These are phyloP conservation scores for Pelvicachromis taeniatus DNA, from an alignment of 2,113 vertebrate species.

Conservation along the genomic window DNA sequence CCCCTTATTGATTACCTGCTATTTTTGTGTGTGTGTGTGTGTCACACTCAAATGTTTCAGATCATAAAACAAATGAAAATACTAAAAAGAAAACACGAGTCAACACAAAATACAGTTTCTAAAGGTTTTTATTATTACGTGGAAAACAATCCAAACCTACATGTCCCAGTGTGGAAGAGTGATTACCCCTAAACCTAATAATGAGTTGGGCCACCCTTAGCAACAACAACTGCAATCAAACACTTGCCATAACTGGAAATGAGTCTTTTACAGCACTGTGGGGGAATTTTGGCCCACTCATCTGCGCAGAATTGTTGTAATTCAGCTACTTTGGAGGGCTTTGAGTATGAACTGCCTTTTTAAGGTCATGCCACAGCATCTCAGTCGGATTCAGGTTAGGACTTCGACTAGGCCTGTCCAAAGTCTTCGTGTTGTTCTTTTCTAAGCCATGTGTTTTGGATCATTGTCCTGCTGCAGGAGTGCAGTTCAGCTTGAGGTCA, in stretches of 20 bases:
- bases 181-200: neutral
- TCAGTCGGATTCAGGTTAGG: neutral
- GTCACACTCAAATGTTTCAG: neutral
- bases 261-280: neutral
- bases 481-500: neutral
- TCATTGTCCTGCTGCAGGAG: neutral
- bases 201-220: neutral
- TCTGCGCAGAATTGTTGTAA: neutral
- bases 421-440: neutral
- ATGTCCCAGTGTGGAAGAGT: neutral
- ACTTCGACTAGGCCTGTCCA: neutral
- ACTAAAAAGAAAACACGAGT: neutral
- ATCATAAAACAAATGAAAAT: neutral
- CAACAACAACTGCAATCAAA: neutral
- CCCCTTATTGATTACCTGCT: neutral
- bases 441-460: neutral
- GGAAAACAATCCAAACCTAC: neutral
- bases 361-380: neutral
- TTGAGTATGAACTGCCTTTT: rapidly evolving
- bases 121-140: neutral
- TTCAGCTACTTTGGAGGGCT: neutral
- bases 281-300: rapidly evolving
- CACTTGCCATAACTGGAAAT: neutral
- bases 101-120: neutral
- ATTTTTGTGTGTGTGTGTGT: neutral